Evolutionary conservation across 2,888 invertebrate species (phyloP), one percentile per base, ranked within the genome.

Genomic region (Podabrus alpinus): DNA sequence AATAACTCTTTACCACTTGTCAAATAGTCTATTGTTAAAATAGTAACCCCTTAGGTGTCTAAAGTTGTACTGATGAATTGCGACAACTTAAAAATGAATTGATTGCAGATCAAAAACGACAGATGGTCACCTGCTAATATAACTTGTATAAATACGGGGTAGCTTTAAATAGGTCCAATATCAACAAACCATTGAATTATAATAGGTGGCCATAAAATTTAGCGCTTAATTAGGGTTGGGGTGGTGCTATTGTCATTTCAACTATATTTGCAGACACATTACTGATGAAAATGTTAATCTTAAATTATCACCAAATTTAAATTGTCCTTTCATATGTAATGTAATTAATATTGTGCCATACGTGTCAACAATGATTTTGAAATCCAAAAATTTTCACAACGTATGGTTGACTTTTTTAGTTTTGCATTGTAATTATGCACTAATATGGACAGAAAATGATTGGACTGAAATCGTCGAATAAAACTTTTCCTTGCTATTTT

Each of bases 171-270:
- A 77, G 78, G 75, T 73, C 78, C 78, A 81, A 81, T 81, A 80
- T 81, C 81, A 81, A 81, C 81, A 81, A 81, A 79, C 81, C 81
- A 80, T 79, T 81, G 81, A 81, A 80, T 80, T 79, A 81, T 79
- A 80, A 80, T 79, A 76, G 70, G 77, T 74, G 76, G 79, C 75
- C 79, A 79, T 80, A 81, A 81, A 81, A 79, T 81, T 81, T 79
- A 78, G 76, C 79, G 78, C 74, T 72, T 77, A 77, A 77, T 77
- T 78, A 76, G 77, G 74, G 75, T 66, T 72, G 73, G 77, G 78
- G 76, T 73, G 76, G 72, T 68, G 73, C 78, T 78, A 73, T 79
- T 78, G 79, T 79, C 78, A 78, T 73, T 78, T 76, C 70, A 77
- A 74, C 70, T 68, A 73, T 77, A 70, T 76, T 76, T 77, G 70